phyloP scores from a whole-genome alignment of 2,888 invertebrate species.

The Ectobius pallidus region DNA sequence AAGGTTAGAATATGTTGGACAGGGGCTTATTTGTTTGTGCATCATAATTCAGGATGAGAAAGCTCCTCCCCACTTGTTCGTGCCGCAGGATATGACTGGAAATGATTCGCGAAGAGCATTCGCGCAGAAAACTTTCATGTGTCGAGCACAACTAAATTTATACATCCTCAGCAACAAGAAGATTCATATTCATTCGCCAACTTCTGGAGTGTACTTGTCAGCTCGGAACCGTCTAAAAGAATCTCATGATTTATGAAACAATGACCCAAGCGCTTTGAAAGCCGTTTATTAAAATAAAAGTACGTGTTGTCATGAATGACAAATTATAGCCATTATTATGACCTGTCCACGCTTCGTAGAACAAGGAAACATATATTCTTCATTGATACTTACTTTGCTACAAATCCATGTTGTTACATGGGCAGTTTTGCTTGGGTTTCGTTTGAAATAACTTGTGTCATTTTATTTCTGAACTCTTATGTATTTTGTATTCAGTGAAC shows the following conservation, averaged over 20 bases:
- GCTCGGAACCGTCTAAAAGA: background rate
- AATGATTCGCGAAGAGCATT: conserved; percentile 3
- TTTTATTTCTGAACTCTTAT: background rate
- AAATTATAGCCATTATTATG: too few relatives aligned
- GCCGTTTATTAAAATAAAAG: too few relatives aligned
- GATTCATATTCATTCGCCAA: background rate
- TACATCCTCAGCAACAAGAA: background rate
- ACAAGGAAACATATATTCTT: too few relatives aligned
- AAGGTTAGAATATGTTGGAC: background rate
- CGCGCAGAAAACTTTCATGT: background rate
- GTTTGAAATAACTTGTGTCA: background rate
- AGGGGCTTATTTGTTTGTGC: conserved; percentile 26
- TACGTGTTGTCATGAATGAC: too few relatives aligned
- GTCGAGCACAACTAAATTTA: conserved; percentile 1
- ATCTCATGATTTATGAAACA: background rate
- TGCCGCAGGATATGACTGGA: conserved; percentile 16
- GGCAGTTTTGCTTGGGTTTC: background rate
- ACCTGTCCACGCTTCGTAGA: too few relatives aligned
- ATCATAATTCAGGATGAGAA: conserved; percentile 2
- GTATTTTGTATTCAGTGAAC: background rate
- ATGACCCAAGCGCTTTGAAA: background rate
- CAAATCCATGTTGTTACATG: background rate
- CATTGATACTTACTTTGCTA: background rate
- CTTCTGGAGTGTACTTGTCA: background rate
- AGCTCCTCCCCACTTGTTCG: background rate